Conservation (phyloP, 1,140 invertebrate species). For the Leucophenga varia region DNA sequence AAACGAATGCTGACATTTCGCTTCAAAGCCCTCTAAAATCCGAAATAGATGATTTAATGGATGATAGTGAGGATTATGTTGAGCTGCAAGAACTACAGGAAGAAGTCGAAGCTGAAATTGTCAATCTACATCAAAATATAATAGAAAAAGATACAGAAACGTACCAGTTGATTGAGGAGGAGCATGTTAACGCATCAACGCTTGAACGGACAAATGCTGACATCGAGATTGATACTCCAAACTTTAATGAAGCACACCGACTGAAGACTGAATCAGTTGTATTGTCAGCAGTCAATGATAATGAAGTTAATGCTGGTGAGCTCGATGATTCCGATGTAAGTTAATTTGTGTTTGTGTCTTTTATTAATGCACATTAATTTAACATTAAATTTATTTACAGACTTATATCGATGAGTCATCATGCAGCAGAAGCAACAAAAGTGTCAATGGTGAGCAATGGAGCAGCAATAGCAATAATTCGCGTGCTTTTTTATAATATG, state of each 20-base stretch:
- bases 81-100: slow-evolving; percentile 11
- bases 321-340: too few species aligned
- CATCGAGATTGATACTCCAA: background rate
- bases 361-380: too few species aligned
- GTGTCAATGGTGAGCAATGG: background rate
- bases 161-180: too few species aligned
- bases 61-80: slow-evolving; percentile 1
- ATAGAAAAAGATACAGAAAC: background rate
- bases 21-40: too few species aligned
- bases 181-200: too few species aligned
- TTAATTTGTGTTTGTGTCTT: too few species aligned
- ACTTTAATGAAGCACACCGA: background rate
- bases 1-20: too few species aligned
- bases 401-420: background rate
- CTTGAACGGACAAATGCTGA: background rate
- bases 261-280: background rate
- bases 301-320: too few species aligned
- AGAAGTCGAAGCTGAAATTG: slow-evolving; percentile 18
- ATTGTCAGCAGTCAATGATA: background rate
- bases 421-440: background rate
- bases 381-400: background rate
- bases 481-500: slow-evolving; percentile 22
- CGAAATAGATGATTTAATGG: too few species aligned
- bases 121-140: slow-evolving; percentile 2
- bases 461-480: background rate